Evolutionary conservation across 2,113 vertebrate species (phyloP), one percentile per base, ranked within the genome.

Genomic region (Drymodes brunneopygia): DNA sequence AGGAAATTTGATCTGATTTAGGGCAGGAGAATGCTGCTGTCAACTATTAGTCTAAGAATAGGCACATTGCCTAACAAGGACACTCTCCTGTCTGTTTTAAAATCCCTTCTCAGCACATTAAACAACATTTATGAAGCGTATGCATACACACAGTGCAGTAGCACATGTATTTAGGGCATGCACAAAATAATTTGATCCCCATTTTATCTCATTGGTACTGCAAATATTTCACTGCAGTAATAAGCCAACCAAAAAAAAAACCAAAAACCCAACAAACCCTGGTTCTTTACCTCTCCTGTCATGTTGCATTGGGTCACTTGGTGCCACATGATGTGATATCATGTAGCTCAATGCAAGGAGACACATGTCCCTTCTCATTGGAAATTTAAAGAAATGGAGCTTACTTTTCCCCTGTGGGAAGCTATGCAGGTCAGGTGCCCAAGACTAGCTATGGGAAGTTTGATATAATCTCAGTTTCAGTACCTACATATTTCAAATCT

Each of bases 341-440:
- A 96, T 95, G 82, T 61, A 97, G 95, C 96, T 95, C 97, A 90
- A 98, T 98, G 98, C 97, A 98, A 98, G 97, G 95, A 98, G 98
- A 98, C 98, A 98, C 97, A 98, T 98, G 98, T 98, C 98, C 97
- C 97, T 98, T 98, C 97, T 98, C 95, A 98, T 98, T 98, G 98
- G 94, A 94, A 97, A 97, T 96, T 81, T 56, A 86, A 96, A 97
- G 95, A 96, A 97, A 96, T 75, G 89, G 87, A 91, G 95, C 93
- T 97, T 96, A 94, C 94, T 96, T 97, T 97, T 93, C 82, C 97
- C 97, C 98, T 96, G 85, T 98, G 97, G 98, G 97, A 97, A 98
- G 73, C 96, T 97, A 57, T 93, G 85, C 96, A 82, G 95, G 98
- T 98, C 98, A 97, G 97, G 96, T 98, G 95, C 92, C 97, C 95